Evolutionary conservation across 2,113 vertebrate species (phyloP).

Genomic region (Spermophilus dauricus): DNA sequence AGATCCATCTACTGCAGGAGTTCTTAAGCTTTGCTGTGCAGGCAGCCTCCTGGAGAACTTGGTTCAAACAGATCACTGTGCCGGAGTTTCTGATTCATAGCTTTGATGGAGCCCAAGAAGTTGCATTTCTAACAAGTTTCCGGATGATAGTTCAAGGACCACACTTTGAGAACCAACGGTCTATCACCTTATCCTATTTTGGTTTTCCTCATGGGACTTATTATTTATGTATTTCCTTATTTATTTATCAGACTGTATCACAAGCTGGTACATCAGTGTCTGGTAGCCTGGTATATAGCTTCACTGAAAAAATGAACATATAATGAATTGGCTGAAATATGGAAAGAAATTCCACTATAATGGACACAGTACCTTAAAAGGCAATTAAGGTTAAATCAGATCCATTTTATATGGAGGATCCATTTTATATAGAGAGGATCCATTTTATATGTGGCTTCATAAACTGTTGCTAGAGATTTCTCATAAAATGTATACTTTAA

Average conservation of each 20-base stretch:
- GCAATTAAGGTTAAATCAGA: no score
- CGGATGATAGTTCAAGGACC: not conserved
- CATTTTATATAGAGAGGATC: no score
- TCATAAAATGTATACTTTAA: slow-evolving; percentile 37
- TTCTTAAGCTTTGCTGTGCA: not conserved
- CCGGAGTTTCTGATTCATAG: not conserved
- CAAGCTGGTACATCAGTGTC: not conserved
- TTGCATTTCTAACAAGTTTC: not conserved
- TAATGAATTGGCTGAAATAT: not conserved
- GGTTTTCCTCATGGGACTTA: not conserved
- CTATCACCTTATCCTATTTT: not conserved
- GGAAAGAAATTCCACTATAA: slow-evolving; percentile 7
- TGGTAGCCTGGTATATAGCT: not conserved
- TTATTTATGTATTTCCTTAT: not conserved
- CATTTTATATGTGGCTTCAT: not conserved
- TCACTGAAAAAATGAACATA: not conserved
- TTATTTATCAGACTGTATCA: not conserved
- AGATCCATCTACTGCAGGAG: not conserved
- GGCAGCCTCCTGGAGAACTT: not conserved
- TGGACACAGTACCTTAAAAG: not conserved
- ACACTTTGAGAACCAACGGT: not conserved
- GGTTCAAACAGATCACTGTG: not conserved
- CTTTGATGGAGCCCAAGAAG: not conserved
- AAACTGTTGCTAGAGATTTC: slow-evolving; percentile 23
- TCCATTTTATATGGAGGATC: no score